Conservation (phyloP, 2,113 vertebrate species). For the Sarotherodon lohbergeri region DNA sequence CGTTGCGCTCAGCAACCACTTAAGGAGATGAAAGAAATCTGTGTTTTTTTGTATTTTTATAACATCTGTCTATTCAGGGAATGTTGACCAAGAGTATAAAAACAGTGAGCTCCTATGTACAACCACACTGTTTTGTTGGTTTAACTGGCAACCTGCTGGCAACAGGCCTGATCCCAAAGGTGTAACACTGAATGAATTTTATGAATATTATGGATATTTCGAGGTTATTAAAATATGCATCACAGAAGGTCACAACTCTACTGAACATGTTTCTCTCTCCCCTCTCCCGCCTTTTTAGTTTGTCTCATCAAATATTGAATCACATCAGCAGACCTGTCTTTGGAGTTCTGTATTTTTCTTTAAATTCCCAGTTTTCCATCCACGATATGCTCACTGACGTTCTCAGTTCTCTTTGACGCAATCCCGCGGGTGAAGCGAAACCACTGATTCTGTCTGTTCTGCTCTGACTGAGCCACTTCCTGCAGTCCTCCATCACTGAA, state of each 20-base stretch:
- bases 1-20: conserved; percentile 45
- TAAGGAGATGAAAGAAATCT: conserved; percentile 48
- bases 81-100: conserved; percentile 2
- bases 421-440: neutral
- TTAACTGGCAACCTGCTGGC: neutral
- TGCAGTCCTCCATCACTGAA: neutral
- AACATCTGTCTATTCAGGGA: conserved; percentile 23
- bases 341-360: neutral
- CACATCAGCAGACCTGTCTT: neutral
- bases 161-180: neutral
- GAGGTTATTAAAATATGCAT: neutral
- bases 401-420: neutral
- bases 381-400: neutral
- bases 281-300: neutral
- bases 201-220: neutral
- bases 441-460: neutral
- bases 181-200: neutral
- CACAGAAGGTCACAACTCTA: neutral
- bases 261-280: neutral
- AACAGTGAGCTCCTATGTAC: neutral
- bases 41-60: neutral
- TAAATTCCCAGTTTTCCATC: neutral
- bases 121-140: neutral
- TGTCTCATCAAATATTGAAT: neutral
- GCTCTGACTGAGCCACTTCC: neutral